Evolutionary conservation across 2,888 invertebrate species (phyloP).

Genomic region (Erebia palarica): DNA sequence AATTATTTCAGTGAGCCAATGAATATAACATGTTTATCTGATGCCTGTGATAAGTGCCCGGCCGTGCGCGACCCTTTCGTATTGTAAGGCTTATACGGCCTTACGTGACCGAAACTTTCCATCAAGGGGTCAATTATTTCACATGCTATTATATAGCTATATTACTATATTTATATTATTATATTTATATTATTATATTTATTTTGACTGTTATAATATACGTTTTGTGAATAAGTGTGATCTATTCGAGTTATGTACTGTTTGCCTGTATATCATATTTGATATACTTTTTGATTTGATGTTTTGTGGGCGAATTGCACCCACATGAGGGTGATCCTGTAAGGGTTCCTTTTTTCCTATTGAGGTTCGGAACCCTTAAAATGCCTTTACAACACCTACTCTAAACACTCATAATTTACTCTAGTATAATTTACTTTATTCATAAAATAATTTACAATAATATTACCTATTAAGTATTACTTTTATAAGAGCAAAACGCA

Average conservation of each 20-base stretch:
- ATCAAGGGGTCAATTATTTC: neutral
- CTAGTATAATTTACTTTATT: neutral
- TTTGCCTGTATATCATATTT: too few species aligned
- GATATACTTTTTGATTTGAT: too few species aligned
- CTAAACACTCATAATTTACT: neutral
- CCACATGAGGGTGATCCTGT: too few species aligned
- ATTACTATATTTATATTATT: too few species aligned
- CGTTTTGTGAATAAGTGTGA: neutral
- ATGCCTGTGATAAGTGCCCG: slow-evolving; percentile 36
- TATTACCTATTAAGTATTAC: neutral
- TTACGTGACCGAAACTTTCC: slow-evolving; percentile 1
- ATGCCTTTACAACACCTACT: too few species aligned
- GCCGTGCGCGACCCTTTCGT: slow-evolving; percentile 44
- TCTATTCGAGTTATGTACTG: too few species aligned
- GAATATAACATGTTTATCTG: slow-evolving; percentile 35
- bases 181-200: too few species aligned
- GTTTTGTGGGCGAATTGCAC: too few species aligned
- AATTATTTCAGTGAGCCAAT: slow-evolving; percentile 33
- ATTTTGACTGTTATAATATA: neutral
- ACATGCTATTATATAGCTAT: neutral
- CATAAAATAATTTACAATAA: neutral
- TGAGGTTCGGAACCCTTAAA: too few species aligned
- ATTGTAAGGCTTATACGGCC: slow-evolving; percentile 4
- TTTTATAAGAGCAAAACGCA: neutral
- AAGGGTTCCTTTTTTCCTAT: too few species aligned